Conservation (phyloP, 2,113 vertebrate genomes). For the Tachycineta bicolor region DNA sequence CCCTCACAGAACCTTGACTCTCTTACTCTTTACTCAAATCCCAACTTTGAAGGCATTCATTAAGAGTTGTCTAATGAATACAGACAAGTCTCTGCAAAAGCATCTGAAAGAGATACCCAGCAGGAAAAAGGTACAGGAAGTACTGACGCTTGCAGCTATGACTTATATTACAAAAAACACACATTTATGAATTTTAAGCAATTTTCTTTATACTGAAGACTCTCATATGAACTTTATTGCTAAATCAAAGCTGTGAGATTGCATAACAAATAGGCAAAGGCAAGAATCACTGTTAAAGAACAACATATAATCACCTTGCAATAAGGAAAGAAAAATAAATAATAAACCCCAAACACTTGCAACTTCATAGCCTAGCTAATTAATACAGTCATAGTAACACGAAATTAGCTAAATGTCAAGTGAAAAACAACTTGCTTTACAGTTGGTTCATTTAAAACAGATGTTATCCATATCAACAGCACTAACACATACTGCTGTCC, state of each 20-base stretch:
- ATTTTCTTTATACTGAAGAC: not conserved
- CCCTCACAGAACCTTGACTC: slow-evolving; percentile 22
- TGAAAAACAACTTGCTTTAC: slow-evolving; percentile 3
- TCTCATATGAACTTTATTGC: not conserved
- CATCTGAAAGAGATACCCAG: slow-evolving; percentile 50
- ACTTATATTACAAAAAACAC: slow-evolving; percentile 14
- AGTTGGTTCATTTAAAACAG: not conserved
- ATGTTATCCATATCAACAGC: not conserved
- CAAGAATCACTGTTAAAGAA: not conserved
- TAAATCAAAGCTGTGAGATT: not conserved
- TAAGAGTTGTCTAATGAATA: slow-evolving; percentile 36
- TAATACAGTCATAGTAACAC: not conserved
- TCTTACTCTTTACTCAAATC: slow-evolving; percentile 48
- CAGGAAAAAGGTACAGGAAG: slow-evolving; percentile 54
- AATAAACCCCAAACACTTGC: not conserved
- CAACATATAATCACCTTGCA: not conserved
- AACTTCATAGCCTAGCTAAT: not conserved
- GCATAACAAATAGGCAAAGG: not conserved
- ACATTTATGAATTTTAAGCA: slow-evolving; percentile 16
- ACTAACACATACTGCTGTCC: not conserved
- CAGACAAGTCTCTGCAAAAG: slow-evolving; percentile 53
- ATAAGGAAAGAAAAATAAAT: not conserved
- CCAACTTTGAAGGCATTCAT: slow-evolving; percentile 54
- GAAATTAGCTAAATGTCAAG: not conserved
- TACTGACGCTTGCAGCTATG: not conserved